Evolutionary conservation across 1,140 invertebrate species (phyloP).

Genomic region (Tetraneura akinire): DNA sequence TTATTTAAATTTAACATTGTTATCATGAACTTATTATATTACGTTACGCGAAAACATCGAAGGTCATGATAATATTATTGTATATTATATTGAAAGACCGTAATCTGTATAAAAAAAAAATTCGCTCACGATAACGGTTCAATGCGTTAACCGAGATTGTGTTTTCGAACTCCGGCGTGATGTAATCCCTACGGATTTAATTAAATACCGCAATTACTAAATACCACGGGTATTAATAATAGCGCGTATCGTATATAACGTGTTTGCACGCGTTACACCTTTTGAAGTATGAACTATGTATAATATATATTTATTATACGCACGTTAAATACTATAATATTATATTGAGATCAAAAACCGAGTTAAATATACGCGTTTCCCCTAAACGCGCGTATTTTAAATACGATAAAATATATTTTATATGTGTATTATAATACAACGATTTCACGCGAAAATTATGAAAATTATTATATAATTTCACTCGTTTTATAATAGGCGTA

Average conservation of each 20-base stretch:
- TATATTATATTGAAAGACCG: neutral
- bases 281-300: neutral
- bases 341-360: too few species aligned
- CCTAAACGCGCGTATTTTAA: too few species aligned
- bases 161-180: slow-evolving; percentile 13
- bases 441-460: neutral
- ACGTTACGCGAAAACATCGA: neutral
- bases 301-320: too few species aligned
- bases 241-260: neutral
- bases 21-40: too few species aligned
- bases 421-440: too few species aligned
- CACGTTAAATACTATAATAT: too few species aligned
- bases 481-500: too few species aligned
- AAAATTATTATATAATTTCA: neutral
- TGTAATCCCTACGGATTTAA: slow-evolving; percentile 6
- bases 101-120: too few species aligned
- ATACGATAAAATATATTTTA: too few species aligned
- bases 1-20: too few species aligned
- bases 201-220: slow-evolving; percentile 22
- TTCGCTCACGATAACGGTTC: neutral
- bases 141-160: slow-evolving; percentile 8
- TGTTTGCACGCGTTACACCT: slow-evolving; percentile 5
- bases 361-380: too few species aligned
- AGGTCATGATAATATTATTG: neutral
- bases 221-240: neutral